These are phyloP conservation scores for Pantherophis guttatus DNA, from an alignment of 2,113 vertebrate species.

Conservation along the genomic window DNA sequence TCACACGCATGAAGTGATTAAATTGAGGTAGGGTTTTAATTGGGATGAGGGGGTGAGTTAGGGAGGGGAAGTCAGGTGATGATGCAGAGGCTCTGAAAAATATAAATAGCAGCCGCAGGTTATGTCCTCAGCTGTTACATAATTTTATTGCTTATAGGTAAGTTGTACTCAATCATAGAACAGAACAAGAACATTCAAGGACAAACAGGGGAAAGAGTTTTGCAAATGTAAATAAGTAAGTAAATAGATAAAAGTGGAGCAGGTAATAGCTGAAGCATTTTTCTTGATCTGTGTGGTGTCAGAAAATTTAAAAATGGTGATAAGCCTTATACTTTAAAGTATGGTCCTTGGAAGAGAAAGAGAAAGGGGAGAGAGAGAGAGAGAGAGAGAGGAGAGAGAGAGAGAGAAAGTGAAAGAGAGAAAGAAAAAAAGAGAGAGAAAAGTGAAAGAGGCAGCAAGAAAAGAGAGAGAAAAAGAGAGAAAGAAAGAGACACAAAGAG, in stretches of 20 bases:
- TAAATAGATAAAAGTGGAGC: not conserved
- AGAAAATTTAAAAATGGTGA: not conserved
- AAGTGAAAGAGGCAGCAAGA: too few relatives aligned
- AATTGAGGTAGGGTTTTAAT: not conserved
- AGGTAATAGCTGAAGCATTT: not conserved
- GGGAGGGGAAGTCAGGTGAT: not conserved
- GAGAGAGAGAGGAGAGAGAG: rapidly evolving
- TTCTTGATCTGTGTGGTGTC: not conserved
- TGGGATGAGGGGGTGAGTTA: not conserved
- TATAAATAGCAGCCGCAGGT: slow-evolving; percentile 12
- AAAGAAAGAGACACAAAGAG: too few relatives aligned
- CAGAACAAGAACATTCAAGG: not conserved
- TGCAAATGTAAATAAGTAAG: not conserved
- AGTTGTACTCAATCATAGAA: not conserved
- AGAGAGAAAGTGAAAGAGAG: too few relatives aligned
- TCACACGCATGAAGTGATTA: not conserved
- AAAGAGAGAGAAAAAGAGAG: too few relatives aligned
- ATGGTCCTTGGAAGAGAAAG: not conserved
- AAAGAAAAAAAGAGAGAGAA: too few relatives aligned
- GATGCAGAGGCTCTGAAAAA: slow-evolving; percentile 8
- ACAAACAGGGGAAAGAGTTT: not conserved
- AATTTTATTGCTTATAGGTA: not conserved
- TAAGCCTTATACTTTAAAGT: not conserved
- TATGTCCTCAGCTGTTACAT: not conserved
- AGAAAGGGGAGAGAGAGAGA: too few relatives aligned